These are phyloP conservation scores for Malacoctenus gilli DNA, from an alignment of 2,797 vertebrate genomes.

Conservation along the genomic window DNA sequence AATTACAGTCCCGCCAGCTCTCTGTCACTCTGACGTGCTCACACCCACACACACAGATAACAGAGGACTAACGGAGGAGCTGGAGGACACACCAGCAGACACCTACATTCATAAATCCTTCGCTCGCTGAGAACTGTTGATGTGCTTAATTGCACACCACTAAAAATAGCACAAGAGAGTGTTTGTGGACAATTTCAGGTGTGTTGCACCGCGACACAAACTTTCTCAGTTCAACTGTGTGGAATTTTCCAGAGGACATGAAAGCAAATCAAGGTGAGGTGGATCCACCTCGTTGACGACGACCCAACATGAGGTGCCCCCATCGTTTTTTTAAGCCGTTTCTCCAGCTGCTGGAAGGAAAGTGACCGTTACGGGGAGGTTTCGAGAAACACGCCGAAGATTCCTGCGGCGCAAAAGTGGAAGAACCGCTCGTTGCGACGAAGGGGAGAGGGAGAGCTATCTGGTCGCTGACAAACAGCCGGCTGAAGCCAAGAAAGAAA, in stretches of 20 bases:
- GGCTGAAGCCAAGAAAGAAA: slow-evolving; percentile 54
- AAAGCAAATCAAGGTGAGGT: no score
- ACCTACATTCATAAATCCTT: slow-evolving; percentile 40
- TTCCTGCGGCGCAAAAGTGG: no score
- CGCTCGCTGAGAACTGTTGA: slow-evolving; percentile 34
- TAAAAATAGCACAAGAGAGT: slow-evolving; percentile 57
- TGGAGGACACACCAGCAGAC: slow-evolving; percentile 28
- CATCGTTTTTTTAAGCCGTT: no score
- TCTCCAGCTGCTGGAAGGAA: no score
- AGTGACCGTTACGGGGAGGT: no score
- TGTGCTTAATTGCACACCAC: slow-evolving; percentile 47
- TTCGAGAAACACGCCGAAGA: no score
- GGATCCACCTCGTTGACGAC: no score
- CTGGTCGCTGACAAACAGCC: slow-evolving; percentile 63
- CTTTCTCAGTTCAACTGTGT: no score
- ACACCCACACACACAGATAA: slow-evolving; percentile 15
- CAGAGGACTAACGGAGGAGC: slow-evolving; percentile 14
- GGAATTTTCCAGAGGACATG: no score
- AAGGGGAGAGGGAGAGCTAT: slow-evolving; percentile 53
- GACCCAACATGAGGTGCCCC: no score
- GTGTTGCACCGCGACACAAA: slow-evolving; percentile 10
- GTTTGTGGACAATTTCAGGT: slow-evolving; percentile 15
- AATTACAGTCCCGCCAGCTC: slow-evolving; percentile 62
- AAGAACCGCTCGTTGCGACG: slow-evolving; percentile 57
- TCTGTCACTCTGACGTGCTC: slow-evolving; percentile 2